Percentiles rank a stretch among this genome's conserved stretches.
Evolutionary conservation across 1,140 invertebrate species (phyloP).

Genomic region (Euborellia annulipes): DNA sequence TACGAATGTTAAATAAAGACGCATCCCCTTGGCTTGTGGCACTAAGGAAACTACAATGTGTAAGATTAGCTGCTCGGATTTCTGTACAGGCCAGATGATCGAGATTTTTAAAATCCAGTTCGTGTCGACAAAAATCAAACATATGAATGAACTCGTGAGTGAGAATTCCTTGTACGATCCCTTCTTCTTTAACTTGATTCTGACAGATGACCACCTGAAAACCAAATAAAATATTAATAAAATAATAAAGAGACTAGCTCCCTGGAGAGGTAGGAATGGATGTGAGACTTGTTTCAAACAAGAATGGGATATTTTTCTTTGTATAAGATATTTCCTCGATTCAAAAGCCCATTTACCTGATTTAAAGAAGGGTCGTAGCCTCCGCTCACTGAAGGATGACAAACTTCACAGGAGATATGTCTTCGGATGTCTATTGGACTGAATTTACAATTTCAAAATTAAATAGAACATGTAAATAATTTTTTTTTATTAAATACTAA

Average conservation of each 20-base stretch:
- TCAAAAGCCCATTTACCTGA: conserved; percentile 46
- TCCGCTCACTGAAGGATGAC: conserved; percentile 63
- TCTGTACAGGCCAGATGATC: conserved; percentile 92
- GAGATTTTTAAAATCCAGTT: conserved; percentile 77
- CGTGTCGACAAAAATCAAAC: conserved; percentile 85
- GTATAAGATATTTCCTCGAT: no score
- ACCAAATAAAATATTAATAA: conserved; percentile 11
- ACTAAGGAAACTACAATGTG: conserved; percentile 77
- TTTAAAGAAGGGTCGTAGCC: conserved; percentile 82
- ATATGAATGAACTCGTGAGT: conserved; percentile 92
- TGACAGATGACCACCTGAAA: conserved; percentile 79
- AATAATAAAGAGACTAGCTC: no score
- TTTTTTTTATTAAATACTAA: conserved; percentile 29
- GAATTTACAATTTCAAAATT: conserved; percentile 19
- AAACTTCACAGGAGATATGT: conserved; percentile 85
- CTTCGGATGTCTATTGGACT: conserved; percentile 65
- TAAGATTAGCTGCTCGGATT: conserved; percentile 78
- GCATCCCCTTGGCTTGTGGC: conserved; percentile 61
- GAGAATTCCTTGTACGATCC: conserved; percentile 58
- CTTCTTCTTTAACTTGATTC: conserved; percentile 50
- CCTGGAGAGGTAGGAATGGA: no score
- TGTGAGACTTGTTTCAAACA: no score
- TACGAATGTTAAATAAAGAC: conserved; percentile 51
- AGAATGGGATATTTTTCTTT: no score
- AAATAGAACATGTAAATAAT: conserved; percentile 13